A percentile compares a stretch with the other conserved stretches of the same genome.
Evolutionary conservation across 2,113 vertebrate species (phyloP).

Genomic region (Emberiza fucata): DNA sequence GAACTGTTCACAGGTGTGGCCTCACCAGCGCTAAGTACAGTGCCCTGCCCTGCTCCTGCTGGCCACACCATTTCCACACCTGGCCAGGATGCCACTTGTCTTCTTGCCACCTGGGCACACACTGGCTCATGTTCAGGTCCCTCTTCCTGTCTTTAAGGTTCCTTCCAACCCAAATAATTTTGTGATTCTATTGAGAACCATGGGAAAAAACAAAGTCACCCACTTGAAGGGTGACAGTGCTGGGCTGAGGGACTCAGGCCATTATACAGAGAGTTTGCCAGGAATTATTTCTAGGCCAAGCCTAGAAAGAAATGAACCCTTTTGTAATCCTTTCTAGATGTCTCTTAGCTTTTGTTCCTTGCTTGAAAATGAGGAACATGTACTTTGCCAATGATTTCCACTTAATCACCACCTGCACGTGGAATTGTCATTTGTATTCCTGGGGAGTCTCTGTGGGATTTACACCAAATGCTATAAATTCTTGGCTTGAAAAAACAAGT

Average conservation of each 20-base stretch:
- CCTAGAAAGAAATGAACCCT: neutral
- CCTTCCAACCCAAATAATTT: neutral
- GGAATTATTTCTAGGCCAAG: neutral
- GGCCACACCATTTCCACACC: accelerated
- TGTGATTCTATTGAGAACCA: neutral
- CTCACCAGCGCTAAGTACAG: accelerated
- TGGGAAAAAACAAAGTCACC: neutral
- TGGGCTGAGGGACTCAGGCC: neutral
- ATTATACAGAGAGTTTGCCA: neutral
- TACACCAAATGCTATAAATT: neutral
- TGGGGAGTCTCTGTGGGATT: neutral
- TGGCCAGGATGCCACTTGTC: neutral
- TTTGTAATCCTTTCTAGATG: neutral
- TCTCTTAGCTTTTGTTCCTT: neutral
- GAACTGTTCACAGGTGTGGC: accelerated
- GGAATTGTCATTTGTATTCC: neutral
- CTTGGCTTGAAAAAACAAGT: neutral
- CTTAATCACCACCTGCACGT: neutral
- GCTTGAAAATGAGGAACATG: neutral
- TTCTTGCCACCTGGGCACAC: neutral
- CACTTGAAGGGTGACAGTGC: neutral
- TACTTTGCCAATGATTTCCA: neutral
- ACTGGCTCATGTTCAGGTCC: neutral
- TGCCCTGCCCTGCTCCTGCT: neutral
- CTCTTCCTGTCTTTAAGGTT: neutral